Evolutionary conservation across 2,113 vertebrate species (phyloP).

Genomic region (Aythya baeri): DNA sequence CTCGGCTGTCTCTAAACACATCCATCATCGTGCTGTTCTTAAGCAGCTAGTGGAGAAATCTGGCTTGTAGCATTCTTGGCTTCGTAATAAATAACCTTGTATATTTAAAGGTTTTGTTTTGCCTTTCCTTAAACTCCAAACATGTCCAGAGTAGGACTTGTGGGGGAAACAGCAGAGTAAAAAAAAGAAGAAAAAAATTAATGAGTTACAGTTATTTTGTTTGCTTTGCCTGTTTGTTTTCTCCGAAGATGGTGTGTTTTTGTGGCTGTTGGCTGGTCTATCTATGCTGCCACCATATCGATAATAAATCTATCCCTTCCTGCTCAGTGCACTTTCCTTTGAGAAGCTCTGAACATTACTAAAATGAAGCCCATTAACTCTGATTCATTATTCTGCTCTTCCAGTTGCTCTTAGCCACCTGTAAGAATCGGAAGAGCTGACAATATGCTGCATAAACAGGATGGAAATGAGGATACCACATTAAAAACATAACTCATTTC

Average conservation of each 20-base stretch:
- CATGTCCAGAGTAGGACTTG: not conserved
- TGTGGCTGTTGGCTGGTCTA: not conserved
- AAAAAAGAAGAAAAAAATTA: not conserved
- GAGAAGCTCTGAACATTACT: not conserved
- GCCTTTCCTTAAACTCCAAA: not conserved
- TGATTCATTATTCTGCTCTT: not conserved
- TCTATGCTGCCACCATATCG: not conserved
- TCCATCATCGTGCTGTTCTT: not conserved
- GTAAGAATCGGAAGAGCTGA: not conserved
- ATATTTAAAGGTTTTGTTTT: not conserved
- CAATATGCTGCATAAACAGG: not conserved
- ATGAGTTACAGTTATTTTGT: not conserved
- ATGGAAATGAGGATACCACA: not conserved
- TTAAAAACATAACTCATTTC: not conserved
- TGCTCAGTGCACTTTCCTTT: not conserved
- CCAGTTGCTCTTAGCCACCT: not conserved
- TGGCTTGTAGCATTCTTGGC: not conserved
- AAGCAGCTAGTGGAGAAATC: not conserved
- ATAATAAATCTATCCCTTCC: not conserved
- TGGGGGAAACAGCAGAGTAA: not conserved
- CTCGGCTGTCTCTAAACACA: not conserved
- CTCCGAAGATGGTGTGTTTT: not conserved
- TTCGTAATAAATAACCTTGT: not conserved
- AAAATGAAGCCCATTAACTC: not conserved
- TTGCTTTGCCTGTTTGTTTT: not conserved